Conservation (phyloP, 2,888 invertebrate genomes). For the Galerucella nymphaeae region DNA sequence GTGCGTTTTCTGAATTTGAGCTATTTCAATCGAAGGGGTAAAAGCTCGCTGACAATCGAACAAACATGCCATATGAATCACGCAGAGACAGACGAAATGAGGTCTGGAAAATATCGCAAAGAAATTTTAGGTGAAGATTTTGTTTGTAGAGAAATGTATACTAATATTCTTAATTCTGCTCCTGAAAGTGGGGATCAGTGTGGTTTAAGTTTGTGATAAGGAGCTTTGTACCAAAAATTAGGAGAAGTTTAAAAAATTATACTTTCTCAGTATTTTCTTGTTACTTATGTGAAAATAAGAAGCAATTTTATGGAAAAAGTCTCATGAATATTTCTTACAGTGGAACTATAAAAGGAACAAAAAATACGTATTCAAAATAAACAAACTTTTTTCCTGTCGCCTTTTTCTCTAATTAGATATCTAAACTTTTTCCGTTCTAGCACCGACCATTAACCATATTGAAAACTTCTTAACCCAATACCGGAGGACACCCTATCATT, state of each 20-base stretch:
- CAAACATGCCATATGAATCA: constrained; percentile 34
- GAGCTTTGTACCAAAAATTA: too few species aligned
- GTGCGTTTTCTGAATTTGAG: constrained; percentile 36
- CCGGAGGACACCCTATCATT: constrained; percentile 30
- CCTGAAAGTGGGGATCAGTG: background rate
- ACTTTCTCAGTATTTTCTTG: too few species aligned
- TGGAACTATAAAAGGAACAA: background rate
- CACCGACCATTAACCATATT: constrained; percentile 30
- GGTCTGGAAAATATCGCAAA: constrained; percentile 30
- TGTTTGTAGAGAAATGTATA: background rate
- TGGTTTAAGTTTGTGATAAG: background rate
- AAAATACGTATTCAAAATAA: background rate
- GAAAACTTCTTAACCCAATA: constrained; percentile 40
- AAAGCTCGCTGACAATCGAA: constrained; percentile 33
- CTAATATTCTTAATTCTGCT: background rate
- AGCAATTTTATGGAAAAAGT: too few species aligned
- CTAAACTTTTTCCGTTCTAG: constrained; percentile 11
- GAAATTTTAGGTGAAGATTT: background rate
- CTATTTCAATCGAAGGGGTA: constrained; percentile 37
- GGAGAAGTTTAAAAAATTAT: too few species aligned
- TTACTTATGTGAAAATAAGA: too few species aligned
- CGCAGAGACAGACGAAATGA: constrained; percentile 31
- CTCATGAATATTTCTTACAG: too few species aligned
- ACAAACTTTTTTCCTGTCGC: constrained; percentile 8
- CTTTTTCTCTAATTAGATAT: constrained; percentile 27